phyloP scores from a whole-genome alignment of 2,888 invertebrate genomes.

The Phania funesta region DNA sequence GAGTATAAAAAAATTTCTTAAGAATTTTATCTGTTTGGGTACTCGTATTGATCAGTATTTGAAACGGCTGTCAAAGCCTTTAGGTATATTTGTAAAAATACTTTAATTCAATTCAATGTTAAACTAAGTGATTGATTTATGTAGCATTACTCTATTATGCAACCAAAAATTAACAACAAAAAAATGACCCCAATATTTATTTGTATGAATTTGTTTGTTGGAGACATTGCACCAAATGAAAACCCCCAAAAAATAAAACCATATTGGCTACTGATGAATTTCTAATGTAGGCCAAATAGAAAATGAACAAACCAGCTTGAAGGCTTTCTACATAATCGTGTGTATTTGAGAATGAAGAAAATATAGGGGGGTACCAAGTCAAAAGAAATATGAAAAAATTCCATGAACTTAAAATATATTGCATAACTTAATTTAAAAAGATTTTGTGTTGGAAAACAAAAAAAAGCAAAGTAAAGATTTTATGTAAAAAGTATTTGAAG shows the following conservation, averaged over 20 bases:
- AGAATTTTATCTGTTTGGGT: background rate
- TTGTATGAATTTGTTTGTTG: slow-evolving; percentile 19
- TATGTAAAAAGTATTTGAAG: too few relatives aligned
- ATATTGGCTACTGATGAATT: slow-evolving; percentile 64
- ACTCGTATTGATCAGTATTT: background rate
- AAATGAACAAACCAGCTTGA: slow-evolving; percentile 61
- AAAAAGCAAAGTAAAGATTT: too few relatives aligned
- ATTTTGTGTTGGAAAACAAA: too few relatives aligned
- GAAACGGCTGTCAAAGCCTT: too few relatives aligned
- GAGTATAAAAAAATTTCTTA: background rate
- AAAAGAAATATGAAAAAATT: background rate
- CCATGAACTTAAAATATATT: background rate
- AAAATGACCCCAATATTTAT: slow-evolving; percentile 16
- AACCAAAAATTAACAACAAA: slow-evolving; percentile 9
- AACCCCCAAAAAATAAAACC: background rate
- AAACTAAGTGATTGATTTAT: too few relatives aligned
- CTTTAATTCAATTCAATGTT: too few relatives aligned
- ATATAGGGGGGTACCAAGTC: background rate
- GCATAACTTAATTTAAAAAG: too few relatives aligned
- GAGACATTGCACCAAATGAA: background rate
- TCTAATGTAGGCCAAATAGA: slow-evolving; percentile 63
- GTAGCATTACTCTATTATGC: background rate
- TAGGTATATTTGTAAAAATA: too few relatives aligned
- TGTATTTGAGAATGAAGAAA: background rate
- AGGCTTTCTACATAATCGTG: slow-evolving; percentile 36